Evolutionary conservation across 2,888 invertebrate genomes (phyloP).

Genomic region (Tineola bisselliella): DNA sequence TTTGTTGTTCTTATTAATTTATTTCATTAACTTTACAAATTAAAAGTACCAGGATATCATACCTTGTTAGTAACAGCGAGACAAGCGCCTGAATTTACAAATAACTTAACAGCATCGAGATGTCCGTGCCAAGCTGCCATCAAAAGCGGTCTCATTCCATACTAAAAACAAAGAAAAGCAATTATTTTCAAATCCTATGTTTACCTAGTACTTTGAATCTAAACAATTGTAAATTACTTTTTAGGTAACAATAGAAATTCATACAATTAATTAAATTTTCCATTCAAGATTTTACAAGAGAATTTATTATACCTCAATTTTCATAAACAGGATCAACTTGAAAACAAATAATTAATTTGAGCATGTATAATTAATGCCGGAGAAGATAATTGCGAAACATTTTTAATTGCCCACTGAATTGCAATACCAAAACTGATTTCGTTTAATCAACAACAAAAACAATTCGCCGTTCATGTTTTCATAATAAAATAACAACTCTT

Average conservation of each 20-base stretch:
- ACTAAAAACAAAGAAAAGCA: constrained; percentile 44
- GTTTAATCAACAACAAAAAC: too few relatives aligned
- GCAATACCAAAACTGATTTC: too few relatives aligned
- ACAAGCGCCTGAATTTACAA: constrained; percentile 75
- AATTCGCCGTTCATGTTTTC: too few relatives aligned
- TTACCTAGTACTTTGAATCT: background rate
- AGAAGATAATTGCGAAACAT: too few relatives aligned
- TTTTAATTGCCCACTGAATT: too few relatives aligned
- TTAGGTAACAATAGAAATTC: background rate
- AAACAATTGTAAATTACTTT: constrained; percentile 1
- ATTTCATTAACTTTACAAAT: background rate
- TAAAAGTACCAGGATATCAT: constrained; percentile 21
- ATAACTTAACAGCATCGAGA: constrained; percentile 73
- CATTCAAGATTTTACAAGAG: background rate
- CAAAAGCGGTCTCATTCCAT: constrained; percentile 77
- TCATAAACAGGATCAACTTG: background rate
- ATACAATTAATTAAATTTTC: background rate
- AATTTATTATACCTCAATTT: background rate
- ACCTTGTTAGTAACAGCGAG: constrained; percentile 78
- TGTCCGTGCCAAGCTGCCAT: constrained; percentile 82
- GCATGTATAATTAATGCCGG: too few relatives aligned
- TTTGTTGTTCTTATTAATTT: background rate
- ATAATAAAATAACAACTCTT: too few relatives aligned
- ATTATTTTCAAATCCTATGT: background rate
- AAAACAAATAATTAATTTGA: background rate